phyloP scores from a whole-genome alignment of 2,113 vertebrate genomes.

The Ranitomeya variabilis region DNA sequence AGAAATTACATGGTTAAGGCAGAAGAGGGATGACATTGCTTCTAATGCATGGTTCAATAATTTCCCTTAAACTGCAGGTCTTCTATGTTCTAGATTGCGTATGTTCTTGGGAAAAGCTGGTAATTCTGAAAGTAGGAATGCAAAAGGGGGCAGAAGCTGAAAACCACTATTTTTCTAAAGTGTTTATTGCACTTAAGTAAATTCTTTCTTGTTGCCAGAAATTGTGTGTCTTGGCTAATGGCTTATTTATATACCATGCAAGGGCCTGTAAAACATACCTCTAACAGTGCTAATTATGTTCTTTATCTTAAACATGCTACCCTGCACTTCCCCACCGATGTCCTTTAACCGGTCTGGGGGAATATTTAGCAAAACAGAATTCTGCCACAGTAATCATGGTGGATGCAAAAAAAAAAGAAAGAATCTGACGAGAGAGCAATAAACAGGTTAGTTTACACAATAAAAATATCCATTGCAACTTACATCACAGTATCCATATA shows the following conservation, averaged over 20 bases:
- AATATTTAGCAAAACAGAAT: not conserved
- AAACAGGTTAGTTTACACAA: not conserved
- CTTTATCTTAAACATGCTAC: conserved; percentile 71
- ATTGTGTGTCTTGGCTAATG: conserved; percentile 74
- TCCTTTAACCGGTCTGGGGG: conserved; percentile 22
- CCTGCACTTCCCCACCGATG: conserved; percentile 14
- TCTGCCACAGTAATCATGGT: not conserved
- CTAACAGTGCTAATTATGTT: conserved; percentile 71
- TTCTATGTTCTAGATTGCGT: conserved; percentile 63
- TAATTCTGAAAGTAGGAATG: conserved; percentile 67
- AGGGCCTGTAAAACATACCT: conserved; percentile 73
- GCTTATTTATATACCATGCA: conserved; percentile 77
- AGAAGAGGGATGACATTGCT: conserved; percentile 67
- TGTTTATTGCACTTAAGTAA: conserved; percentile 76
- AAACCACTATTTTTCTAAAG: conserved; percentile 68
- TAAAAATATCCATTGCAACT: not conserved
- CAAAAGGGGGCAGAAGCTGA: conserved; percentile 73
- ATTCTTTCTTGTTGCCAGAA: conserved; percentile 73
- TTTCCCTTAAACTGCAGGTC: conserved; percentile 62
- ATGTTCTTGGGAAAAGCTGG: conserved; percentile 62
- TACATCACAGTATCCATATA: not conserved
- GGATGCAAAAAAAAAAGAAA: not conserved
- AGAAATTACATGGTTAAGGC: conserved; percentile 59
- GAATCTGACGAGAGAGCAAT: not conserved
- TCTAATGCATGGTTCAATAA: conserved; percentile 66